These are phyloP conservation scores for Ammodytes dubius DNA, from an alignment of 2,113 vertebrate genomes.

Conservation along the genomic window DNA sequence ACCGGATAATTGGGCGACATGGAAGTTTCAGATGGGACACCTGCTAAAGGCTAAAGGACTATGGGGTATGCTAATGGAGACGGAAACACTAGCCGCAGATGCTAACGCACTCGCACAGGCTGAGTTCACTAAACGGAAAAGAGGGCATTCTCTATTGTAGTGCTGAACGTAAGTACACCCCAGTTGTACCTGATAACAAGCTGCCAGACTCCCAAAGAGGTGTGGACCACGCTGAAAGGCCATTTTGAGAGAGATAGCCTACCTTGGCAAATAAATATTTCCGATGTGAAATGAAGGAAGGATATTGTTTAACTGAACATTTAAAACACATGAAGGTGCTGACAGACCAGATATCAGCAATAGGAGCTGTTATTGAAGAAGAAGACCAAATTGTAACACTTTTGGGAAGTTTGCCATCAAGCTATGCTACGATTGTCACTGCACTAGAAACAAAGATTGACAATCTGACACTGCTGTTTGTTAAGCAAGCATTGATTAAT, in stretches of 20 bases:
- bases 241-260: not conserved
- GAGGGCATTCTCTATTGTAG: constrained; percentile 7
- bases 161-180: constrained; percentile 20
- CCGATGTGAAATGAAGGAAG: constrained; percentile 31
- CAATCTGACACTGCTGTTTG: not conserved
- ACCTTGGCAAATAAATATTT: constrained; percentile 3
- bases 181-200: constrained; percentile 20
- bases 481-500: too few species aligned
- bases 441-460: constrained; percentile 35
- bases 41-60: constrained; percentile 3
- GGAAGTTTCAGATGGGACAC: constrained; percentile 15
- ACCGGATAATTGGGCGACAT: constrained; percentile 13
- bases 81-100: not conserved
- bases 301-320: constrained; percentile 10
- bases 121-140: not conserved
- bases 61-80: constrained; percentile 2
- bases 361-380: constrained; percentile 11
- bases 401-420: constrained; percentile 10
- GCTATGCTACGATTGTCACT: constrained; percentile 23
- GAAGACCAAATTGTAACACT: constrained; percentile 27
- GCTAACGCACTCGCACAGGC: not conserved
- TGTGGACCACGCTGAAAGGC: not conserved
- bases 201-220: constrained; percentile 9
- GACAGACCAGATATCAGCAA: constrained; percentile 6
- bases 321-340: constrained; percentile 28